These are phyloP conservation scores for Pangasius mekongensis DNA, from an alignment of 2,797 vertebrate species.

Conservation along the genomic window DNA sequence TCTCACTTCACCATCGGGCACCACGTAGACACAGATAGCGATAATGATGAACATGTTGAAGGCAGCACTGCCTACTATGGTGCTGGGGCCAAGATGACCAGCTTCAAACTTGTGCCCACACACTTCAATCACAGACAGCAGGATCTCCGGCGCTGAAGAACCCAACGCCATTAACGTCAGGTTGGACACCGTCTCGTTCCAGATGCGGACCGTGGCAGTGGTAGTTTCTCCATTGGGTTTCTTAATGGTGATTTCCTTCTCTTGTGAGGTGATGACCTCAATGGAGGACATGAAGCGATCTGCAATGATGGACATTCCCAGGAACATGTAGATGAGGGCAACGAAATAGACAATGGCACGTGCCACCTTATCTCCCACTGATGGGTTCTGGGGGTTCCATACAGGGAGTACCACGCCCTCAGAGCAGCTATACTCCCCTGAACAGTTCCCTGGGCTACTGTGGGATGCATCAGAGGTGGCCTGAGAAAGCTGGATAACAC, in stretches of 20 bases:
- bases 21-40: constrained; percentile 82
- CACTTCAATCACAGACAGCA: constrained; percentile 86
- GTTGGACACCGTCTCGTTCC: constrained; percentile 89
- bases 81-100: constrained; percentile 83
- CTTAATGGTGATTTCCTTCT: constrained; percentile 85
- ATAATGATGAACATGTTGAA: constrained; percentile 91
- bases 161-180: constrained; percentile 87
- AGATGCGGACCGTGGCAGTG: constrained; percentile 82
- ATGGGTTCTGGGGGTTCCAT: constrained; percentile 87
- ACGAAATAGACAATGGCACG: constrained; percentile 88
- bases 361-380: constrained; percentile 84
- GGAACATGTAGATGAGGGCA: constrained; percentile 87
- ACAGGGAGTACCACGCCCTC: constrained; percentile 83
- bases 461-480: constrained; percentile 63
- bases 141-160: constrained; percentile 85
- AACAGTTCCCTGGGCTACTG: constrained; percentile 70
- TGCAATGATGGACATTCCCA: constrained; percentile 88
- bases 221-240: constrained; percentile 84
- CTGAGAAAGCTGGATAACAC: constrained; percentile 68
- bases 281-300: constrained; percentile 90
- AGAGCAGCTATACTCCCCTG: constrained; percentile 75
- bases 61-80: constrained; percentile 86
- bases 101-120: constrained; percentile 82
- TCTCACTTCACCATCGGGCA: constrained; percentile 82
- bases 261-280: constrained; percentile 88